phyloP scores from a whole-genome alignment of 2,888 invertebrate genomes.

The Cinara cedri region DNA sequence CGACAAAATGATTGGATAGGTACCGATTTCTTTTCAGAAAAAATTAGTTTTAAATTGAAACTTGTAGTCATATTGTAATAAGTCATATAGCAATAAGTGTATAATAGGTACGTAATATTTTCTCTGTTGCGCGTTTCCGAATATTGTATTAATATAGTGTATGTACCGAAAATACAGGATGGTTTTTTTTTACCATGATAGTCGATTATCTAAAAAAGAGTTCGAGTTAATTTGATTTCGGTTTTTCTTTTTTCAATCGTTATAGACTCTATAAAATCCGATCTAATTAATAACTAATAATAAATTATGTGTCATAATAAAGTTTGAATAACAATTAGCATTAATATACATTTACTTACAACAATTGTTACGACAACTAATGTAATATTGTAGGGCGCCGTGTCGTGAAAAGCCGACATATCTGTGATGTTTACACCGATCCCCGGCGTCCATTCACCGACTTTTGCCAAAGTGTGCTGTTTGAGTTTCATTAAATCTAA shows the following conservation, averaged over 20 bases:
- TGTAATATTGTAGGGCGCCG: slow-evolving; percentile 75
- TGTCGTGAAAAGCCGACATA: slow-evolving; percentile 74
- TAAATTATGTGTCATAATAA: too few relatives aligned
- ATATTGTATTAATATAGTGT: too few relatives aligned
- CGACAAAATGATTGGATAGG: background rate
- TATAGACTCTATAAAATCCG: too few relatives aligned
- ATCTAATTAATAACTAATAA: too few relatives aligned
- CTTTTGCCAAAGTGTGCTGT: slow-evolving; percentile 75
- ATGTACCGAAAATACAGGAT: too few relatives aligned
- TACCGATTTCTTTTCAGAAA: background rate
- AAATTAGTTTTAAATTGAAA: slow-evolving; percentile 11
- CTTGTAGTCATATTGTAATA: background rate
- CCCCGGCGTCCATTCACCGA: slow-evolving; percentile 76
- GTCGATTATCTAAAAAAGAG: too few relatives aligned
- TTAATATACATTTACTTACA: slow-evolving; percentile 70
- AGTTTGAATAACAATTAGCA: too few relatives aligned
- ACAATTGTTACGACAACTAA: slow-evolving; percentile 78
- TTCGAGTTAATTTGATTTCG: too few relatives aligned
- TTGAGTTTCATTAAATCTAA: slow-evolving; percentile 77
- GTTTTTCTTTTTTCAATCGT: too few relatives aligned
- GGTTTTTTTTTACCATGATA: too few relatives aligned
- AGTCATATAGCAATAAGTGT: background rate
- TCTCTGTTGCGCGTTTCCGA: too few relatives aligned
- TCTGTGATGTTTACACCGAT: slow-evolving; percentile 75
- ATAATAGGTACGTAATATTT: background rate